Conservation (phyloP, 2,888 invertebrate genomes). For the Nasonia oneida region DNA sequence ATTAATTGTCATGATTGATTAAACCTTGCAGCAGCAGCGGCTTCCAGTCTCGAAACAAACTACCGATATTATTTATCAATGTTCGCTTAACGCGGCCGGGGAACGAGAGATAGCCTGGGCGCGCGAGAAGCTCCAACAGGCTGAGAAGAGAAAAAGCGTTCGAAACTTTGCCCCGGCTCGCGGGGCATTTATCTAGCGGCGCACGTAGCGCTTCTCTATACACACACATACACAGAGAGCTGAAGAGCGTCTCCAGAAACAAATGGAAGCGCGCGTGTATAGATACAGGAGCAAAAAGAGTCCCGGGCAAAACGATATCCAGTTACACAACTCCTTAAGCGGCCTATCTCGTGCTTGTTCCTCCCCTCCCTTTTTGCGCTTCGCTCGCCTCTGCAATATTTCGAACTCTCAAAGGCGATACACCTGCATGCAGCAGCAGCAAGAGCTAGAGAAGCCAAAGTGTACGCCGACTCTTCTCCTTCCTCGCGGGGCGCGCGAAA, state of each 20-base stretch:
- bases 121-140: not conserved
- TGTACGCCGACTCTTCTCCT: not conserved
- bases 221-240: not conserved
- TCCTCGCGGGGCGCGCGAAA: not conserved
- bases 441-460: not conserved
- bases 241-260: slow-evolving; percentile 6
- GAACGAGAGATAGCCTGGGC: not conserved
- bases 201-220: not conserved
- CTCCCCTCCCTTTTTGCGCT: not conserved
- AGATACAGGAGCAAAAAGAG: not conserved
- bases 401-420: not conserved
- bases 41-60: slow-evolving; percentile 23
- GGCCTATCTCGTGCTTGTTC: not conserved
- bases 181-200: slow-evolving; percentile 21
- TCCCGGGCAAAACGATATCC: not conserved
- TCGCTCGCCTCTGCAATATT: not conserved
- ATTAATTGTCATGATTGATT: slow-evolving; percentile 9
- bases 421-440: not conserved
- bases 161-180: slow-evolving; percentile 20
- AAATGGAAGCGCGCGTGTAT: slow-evolving; percentile 37
- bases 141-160: not conserved
- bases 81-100: not conserved
- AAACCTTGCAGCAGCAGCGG: not conserved
- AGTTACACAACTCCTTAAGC: slow-evolving; percentile 16
- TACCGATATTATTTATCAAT: slow-evolving; percentile 43